phyloP scores from a whole-genome alignment of 1,140 invertebrate genomes.

The Coptotermes formosanus region DNA sequence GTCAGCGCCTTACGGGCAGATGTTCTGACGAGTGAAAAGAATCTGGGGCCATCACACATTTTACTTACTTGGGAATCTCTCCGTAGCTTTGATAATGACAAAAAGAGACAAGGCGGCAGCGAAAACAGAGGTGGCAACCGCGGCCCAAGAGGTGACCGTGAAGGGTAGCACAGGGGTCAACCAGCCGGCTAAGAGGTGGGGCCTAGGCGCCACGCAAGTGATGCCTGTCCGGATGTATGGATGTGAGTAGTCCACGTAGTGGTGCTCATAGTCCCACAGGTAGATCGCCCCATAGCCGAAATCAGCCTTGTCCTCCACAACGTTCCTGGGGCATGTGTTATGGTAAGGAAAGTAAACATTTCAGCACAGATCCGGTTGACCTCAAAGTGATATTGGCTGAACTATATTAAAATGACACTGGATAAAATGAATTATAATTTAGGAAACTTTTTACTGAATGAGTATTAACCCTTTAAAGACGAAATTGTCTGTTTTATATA shows the following conservation, averaged over 20 bases:
- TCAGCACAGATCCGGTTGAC: too few relatives aligned
- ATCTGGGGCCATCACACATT: too few relatives aligned
- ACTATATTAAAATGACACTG: too few relatives aligned
- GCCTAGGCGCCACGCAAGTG: slow-evolving; percentile 57
- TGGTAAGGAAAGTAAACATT: too few relatives aligned
- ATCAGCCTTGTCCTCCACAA: slow-evolving; percentile 56
- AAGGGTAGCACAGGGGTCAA: slow-evolving; percentile 48
- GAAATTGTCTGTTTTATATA: too few relatives aligned
- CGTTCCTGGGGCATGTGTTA: slow-evolving; percentile 39
- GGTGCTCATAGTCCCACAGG: slow-evolving; percentile 57
- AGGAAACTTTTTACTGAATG: too few relatives aligned
- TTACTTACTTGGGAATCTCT: background rate
- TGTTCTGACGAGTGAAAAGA: background rate
- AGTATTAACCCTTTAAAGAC: too few relatives aligned
- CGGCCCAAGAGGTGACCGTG: slow-evolving; percentile 45
- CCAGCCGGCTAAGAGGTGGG: slow-evolving; percentile 49
- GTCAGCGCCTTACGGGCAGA: background rate
- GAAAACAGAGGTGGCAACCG: slow-evolving; percentile 43
- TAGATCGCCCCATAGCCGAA: slow-evolving; percentile 58
- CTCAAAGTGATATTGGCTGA: too few relatives aligned
- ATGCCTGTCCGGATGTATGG: slow-evolving; percentile 55
- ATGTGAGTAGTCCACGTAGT: slow-evolving; percentile 55
- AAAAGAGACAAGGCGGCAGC: slow-evolving; percentile 44
- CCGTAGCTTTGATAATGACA: background rate
- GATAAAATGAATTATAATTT: too few relatives aligned